Percentiles rank a stretch among this genome's conserved stretches.
Conservation (phyloP, 2,888 invertebrate species). For the Vandiemenella viatica region DNA sequence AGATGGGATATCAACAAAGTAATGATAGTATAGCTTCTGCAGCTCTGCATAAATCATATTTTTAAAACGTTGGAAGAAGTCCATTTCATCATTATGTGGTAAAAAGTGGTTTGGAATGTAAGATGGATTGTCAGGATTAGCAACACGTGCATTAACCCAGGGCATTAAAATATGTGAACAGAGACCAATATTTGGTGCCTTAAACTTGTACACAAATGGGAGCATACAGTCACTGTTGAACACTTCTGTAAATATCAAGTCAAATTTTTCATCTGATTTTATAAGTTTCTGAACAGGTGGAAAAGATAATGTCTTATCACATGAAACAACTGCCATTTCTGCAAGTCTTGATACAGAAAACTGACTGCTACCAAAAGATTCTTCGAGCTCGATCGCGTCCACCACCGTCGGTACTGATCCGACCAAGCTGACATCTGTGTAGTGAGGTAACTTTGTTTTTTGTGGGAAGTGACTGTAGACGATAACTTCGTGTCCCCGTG, state of each 20-base stretch:
- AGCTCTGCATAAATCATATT: slow-evolving; percentile 5
- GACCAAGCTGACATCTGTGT: background rate
- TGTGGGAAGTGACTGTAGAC: background rate
- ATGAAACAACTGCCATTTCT: background rate
- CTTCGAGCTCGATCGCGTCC: background rate
- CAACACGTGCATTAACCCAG: slow-evolving; percentile 41
- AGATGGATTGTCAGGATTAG: slow-evolving; percentile 41
- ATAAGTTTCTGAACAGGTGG: slow-evolving; percentile 15
- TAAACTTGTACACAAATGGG: slow-evolving; percentile 44
- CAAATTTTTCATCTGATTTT: slow-evolving; percentile 31
- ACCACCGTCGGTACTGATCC: background rate
- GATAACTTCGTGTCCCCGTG: background rate
- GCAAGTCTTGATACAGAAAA: background rate
- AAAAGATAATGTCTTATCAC: slow-evolving; percentile 7
- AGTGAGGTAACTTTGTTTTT: background rate
- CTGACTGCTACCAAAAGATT: background rate
- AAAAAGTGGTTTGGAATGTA: slow-evolving; percentile 34
- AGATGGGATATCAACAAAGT: slow-evolving; percentile 12
- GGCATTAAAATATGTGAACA: slow-evolving; percentile 45
- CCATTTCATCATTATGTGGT: slow-evolving; percentile 20
- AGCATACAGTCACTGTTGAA: slow-evolving; percentile 59
- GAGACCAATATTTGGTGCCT: slow-evolving; percentile 37
- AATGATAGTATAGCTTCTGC: slow-evolving; percentile 24
- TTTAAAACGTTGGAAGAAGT: slow-evolving; percentile 5
- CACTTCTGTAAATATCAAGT: slow-evolving; percentile 50